Evolutionary conservation across 2,888 invertebrate genomes (phyloP), one percentile per base, ranked within the genome.

Genomic region (Amphipoea lucens): DNA sequence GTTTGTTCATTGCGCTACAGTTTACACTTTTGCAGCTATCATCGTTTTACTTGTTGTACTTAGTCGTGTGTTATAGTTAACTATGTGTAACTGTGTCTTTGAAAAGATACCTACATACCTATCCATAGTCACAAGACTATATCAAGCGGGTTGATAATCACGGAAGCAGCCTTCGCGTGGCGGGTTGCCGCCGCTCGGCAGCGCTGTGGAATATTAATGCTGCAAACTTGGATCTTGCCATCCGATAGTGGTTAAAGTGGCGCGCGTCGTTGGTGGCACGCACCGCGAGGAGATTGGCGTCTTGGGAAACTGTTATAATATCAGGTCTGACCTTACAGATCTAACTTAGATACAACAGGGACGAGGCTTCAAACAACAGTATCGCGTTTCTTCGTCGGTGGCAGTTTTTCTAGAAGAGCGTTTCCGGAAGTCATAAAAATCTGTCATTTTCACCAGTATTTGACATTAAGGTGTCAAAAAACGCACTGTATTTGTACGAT

Each of bases 191-290:
- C 14, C 51, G 54, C 20, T 45, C 40, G 67, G 48, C 14, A 80
- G 81, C 12, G 29, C 62, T 62, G 54, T 63, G 20, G 85, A 82
- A 84, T 84, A 82, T 84, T 82, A 82, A 82, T 82, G 81, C 54
- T 80, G 67, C 62, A 84, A 81, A 84, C 66, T 82, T 82, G 62
- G 81, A 54, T 84, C 54, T 81, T 48, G 70, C 23, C 29, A 62
- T 42, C 71, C 29, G 54, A 80, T 73, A 86, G 76, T 86, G 86
- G 69, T 66, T 62, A 81, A 70, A 70, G 40, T 80, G 51, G 69
- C 36, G 45, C 63, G 80, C 57, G 51, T 42, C 20, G 42, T 42
- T 65, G 65, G 36, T 63, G 29, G 62, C 80, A 81, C 78, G 84
- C 80, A 81, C 48, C 14, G 14, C 40, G 1, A 42, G 14, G 40